Base-by-base conservation (phyloP, 2,888 invertebrate species). In the Euplexia lucipara region DNA sequence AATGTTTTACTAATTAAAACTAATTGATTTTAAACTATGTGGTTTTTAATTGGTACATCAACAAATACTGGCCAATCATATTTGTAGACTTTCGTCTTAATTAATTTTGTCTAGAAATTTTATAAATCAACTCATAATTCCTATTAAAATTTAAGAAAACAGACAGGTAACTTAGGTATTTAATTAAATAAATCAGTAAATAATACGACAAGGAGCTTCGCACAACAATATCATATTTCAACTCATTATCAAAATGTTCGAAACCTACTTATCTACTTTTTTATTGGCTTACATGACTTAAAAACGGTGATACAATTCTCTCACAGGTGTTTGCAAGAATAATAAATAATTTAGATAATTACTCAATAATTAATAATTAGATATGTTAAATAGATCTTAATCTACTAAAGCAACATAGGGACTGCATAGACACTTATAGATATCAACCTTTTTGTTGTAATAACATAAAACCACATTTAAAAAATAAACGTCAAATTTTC, bases 321-420 rank as follows among this genome's bases (percentile, higher is more conserved):
- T 41, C 67, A 53, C 79, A 80, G 81, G 79, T 80, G 79, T 70
- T 62, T 42, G 2, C 35, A 60, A 45, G 53, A 47, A 41, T 18
- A 67, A 44, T 52, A 35, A 41, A 7, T 6, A 22, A 67, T 57
- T 49, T 41, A 49, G 49, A 64, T 71, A 69, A 63, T 39, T 39
- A 0, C 39, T 35, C 39, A 30, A 37, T 69, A 30, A 59, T 39
- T 53, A 45, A 37, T n/a, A n/a, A n/a, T n/a, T n/a, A n/a, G n/a
- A n/a, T 39, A n/a, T 9, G 30, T 14, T 30, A 47, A 32, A 70
- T 41, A 5, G 68, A 18, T 14, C 14, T n/a, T 14, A 7, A 14
- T 18, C 30, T 1, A n/a, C n/a, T 26, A 5, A 12, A 20, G 35
- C 4, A 16, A 7, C 14, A 26, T 47, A 56, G 14, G 16, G 26